These are phyloP conservation scores for Tursiops truncatus DNA, from an alignment of 2,113 vertebrate genomes.

Conservation along the genomic window DNA sequence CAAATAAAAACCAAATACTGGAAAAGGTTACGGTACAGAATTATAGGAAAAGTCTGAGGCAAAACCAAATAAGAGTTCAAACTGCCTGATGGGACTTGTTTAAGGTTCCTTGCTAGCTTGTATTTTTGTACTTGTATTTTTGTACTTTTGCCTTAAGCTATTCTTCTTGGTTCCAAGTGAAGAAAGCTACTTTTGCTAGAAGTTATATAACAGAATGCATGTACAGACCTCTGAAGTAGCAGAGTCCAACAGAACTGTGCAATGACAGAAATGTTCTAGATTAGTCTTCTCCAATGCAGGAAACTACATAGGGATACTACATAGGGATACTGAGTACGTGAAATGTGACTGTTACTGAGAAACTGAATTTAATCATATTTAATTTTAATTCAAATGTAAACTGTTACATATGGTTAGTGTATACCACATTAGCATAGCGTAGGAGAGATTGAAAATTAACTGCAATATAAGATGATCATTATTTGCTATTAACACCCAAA, in stretches of 20 bases:
- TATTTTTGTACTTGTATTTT: constrained; percentile 80
- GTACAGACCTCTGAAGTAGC: not conserved
- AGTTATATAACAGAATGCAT: not conserved
- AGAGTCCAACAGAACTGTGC: not conserved
- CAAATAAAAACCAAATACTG: constrained; percentile 31
- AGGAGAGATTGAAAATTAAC: not conserved
- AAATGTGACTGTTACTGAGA: not conserved
- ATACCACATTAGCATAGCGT: not conserved
- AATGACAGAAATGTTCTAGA: not conserved
- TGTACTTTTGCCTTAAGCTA: constrained; percentile 87
- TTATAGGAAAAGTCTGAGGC: not conserved
- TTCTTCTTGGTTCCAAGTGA: constrained; percentile 83
- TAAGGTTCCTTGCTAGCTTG: not conserved
- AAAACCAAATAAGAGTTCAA: constrained; percentile 7
- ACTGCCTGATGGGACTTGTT: not conserved
- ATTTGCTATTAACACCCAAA: not conserved
- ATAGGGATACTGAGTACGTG: not conserved
- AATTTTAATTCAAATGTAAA: constrained; percentile 18
- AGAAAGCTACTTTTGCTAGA: constrained; percentile 83
- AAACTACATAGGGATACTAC: not conserved
- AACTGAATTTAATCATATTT: not conserved
- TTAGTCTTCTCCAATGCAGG: not conserved
- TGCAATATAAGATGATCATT: not conserved
- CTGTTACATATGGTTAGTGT: not conserved
- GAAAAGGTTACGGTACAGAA: not conserved